Evolutionary conservation across 2,113 vertebrate genomes (phyloP).

Genomic region (Nesoenas mayeri): DNA sequence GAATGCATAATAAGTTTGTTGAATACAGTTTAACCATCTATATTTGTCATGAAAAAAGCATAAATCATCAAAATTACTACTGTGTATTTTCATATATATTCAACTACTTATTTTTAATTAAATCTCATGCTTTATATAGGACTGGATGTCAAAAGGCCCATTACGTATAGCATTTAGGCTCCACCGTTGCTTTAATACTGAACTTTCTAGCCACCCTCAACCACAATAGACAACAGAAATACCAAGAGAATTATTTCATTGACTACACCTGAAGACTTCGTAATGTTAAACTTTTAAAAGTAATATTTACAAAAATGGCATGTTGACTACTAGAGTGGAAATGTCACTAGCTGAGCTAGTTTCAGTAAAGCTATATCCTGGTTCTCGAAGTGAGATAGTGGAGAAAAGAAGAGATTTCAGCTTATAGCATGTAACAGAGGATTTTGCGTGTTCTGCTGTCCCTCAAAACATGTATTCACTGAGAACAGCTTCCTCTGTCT

Average conservation of each 20-base stretch:
- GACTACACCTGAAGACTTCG: not conserved
- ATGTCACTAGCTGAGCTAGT: not conserved
- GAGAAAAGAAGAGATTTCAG: not conserved
- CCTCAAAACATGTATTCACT: not conserved
- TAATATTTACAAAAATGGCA: not conserved
- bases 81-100: not conserved
- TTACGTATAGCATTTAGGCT: not conserved
- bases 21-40: not conserved
- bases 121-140: not conserved
- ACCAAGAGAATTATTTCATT: not conserved
- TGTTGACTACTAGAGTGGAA: not conserved
- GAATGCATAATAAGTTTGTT: not conserved
- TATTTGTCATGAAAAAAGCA: not conserved
- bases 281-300: not conserved
- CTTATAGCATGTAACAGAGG: accelerated
- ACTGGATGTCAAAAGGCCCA: not conserved
- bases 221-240: not conserved
- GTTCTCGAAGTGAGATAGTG: not conserved
- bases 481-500: not conserved
- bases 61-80: not conserved
- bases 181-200: not conserved
- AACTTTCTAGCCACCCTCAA: not conserved
- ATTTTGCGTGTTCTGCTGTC: not conserved
- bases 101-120: not conserved
- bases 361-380: not conserved